Evolutionary conservation across 2,113 vertebrate genomes (phyloP).

Genomic region (Tragulus kanchil): DNA sequence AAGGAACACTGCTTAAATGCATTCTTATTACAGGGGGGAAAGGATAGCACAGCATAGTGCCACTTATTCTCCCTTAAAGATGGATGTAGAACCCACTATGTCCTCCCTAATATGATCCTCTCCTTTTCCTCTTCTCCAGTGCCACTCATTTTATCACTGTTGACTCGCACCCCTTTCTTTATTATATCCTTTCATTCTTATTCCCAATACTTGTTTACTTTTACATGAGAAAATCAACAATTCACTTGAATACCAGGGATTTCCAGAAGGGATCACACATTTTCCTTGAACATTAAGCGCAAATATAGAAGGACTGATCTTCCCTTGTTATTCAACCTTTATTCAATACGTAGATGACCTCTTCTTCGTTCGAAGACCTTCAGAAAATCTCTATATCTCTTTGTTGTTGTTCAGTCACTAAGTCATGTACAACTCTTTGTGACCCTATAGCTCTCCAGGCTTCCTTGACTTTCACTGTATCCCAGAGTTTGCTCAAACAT

Average conservation of each 20-base stretch:
- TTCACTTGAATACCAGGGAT: background rate
- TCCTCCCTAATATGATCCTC: background rate
- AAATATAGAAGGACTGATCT: background rate
- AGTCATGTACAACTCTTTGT: background rate
- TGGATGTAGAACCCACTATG: background rate
- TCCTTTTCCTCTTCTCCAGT: background rate
- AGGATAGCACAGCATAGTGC: background rate
- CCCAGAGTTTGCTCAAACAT: background rate
- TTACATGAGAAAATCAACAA: background rate
- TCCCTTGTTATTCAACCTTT: background rate
- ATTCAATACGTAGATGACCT: background rate
- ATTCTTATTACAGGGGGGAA: background rate
- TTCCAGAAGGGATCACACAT: background rate
- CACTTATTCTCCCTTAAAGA: constrained; percentile 2
- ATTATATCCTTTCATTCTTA: background rate
- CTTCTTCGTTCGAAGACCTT: background rate
- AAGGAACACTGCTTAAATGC: background rate
- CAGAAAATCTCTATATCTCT: background rate
- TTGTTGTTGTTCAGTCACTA: background rate
- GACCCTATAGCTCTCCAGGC: background rate
- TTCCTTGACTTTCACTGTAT: background rate
- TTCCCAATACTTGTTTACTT: background rate
- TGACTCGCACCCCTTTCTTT: background rate
- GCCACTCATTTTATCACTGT: background rate
- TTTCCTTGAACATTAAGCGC: background rate